Base-by-base conservation (phyloP, 1,140 invertebrate species). In the Rhyzopertha dominica region DNA sequence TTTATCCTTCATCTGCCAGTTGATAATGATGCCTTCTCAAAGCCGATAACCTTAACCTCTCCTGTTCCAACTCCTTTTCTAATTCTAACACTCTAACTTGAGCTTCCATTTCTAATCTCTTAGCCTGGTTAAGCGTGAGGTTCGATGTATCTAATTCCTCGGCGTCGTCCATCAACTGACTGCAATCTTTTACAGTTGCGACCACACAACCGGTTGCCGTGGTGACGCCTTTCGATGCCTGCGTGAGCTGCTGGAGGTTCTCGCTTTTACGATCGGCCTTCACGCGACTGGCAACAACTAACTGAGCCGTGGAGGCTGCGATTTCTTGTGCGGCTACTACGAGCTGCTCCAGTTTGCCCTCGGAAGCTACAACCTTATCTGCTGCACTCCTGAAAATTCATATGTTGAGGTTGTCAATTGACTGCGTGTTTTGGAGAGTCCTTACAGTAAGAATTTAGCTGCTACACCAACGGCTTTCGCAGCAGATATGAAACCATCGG, bases 251-350 rank as follows among this genome's bases (percentile, higher is more conserved):
- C 4, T 74, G 58, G 30, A 98, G 71, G 67, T 87, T 89, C 47
- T 72, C 67, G 52, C 91, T 93, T 39, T 82, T 78, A 46, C 84
- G 77, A 47, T 91, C 83, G 3, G 96, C 93, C 65, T 93, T 89
- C 0, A 94, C 90, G 56, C 89, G 80, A 52, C 91, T 95, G 1
- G 95, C 91, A 9, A 98, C 93, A 13, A 98, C 95, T 31, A 99
- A 73, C 69, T 98, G 95, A 23, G 94, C 93, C 3, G 95, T 98
- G 50, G 90, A 93, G 4, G 94, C 96, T 5, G 93, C 91, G 53
- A 99, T 97, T 61, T 96, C 93, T 71, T 98, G 92, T 13, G 95
- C 94, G 17, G 94, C 94, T 3, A 95, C 96, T 42, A 97, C 87
- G 14, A 99, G 72, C 56, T 93, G 85, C 61, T 96, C 92, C 63